Evolutionary conservation across 2,113 vertebrate genomes (phyloP), one percentile per base, ranked within the genome.

Genomic region (Cynocephalus volans): DNA sequence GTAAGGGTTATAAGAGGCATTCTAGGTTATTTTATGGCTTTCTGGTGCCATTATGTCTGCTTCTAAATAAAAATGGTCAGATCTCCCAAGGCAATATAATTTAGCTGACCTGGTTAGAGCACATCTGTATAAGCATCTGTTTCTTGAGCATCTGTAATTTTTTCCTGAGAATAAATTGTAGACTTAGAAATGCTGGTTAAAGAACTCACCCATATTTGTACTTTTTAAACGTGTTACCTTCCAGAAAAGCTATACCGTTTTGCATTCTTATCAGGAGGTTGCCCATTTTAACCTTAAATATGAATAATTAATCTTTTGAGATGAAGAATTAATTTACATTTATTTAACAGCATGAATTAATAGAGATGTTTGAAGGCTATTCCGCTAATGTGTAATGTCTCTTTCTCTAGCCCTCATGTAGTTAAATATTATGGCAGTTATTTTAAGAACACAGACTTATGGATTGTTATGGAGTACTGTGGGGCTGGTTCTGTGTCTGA

Each of bases 401-500:
- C 58, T 97, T 41, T 94, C 64, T 91, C 60, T 60, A 98, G 98
- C 72, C 98, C 97, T 85, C 99, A 99, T 14, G 99, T 99, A 36
- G 99, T 99, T 75, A 99, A 99, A 28, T 99, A 99, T 87, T 99
- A 99, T 0, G 99, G 99, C 98, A 99, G 99, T 98, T 99, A 99
- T 96, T 99, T 99, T 98, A 99, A 99, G 98, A 99, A 99, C 98
- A 99, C 99, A 1, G 99, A 99, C 98, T 98, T 99, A 96, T 99
- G 99, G 99, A 99, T 99, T n/a, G 99, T 99, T 33, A 99, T 99
- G 99, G 99, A 99, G 56, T 99, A 99, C 97, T 99, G 99, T 41
- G 99, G 99, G 1, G 99, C 99, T 26, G 99, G 99, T 94, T 99
- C 99, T 3, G 99, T 99, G 8, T 99, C 99, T 6, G 99, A 99